Evolutionary conservation across 2,113 vertebrate genomes (phyloP), one percentile per base, ranked within the genome.

Genomic region (Pitta sordida): DNA sequence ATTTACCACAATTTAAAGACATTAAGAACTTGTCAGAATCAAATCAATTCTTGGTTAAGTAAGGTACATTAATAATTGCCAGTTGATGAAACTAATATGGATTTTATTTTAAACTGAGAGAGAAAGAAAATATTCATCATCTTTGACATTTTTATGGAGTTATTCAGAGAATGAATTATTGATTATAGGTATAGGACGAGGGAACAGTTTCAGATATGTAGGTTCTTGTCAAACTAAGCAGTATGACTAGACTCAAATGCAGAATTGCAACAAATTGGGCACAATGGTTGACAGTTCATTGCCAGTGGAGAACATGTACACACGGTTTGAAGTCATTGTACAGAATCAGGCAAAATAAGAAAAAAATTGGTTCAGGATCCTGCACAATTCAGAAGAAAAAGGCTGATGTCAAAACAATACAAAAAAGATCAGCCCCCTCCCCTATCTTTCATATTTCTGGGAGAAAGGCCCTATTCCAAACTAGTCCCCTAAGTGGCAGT

Each of bases 61-160:
- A 89, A 94, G 81, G 67, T 75, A 68, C 53, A 86, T 91, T 83
- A 84, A 73, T 94, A 92, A 96, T 93, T 96, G 83, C 60, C 67
- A 83, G 78, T 55, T 95, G 93, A 95, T 93, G 93, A 97, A 95
- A 95, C 68, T 93, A 78, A 91, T 94, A 94, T 90, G 52, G 94
- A 96, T 97, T 98, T 97, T 93, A 95, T 96, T 96, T 97, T 91
- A 94, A 96, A 96, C 82, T 39, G 52, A 62, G 53, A 68, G 43
- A 92, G 83, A 90, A 93, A 84, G 82, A 90, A 89, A 92, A 91
- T 92, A 92, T 96, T 94, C 87, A 94, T 95, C 86, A 91, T 94
- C 29, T 23, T 80, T 93, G 86, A 65, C 88, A 86, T 94, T 95
- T 95, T 91, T 84, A 93, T 83, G 79, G 69, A 89, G 78, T 96